Evolutionary conservation across 1,140 invertebrate genomes (phyloP), one percentile per base, ranked within the genome.

Genomic region (Myzus persicae): DNA sequence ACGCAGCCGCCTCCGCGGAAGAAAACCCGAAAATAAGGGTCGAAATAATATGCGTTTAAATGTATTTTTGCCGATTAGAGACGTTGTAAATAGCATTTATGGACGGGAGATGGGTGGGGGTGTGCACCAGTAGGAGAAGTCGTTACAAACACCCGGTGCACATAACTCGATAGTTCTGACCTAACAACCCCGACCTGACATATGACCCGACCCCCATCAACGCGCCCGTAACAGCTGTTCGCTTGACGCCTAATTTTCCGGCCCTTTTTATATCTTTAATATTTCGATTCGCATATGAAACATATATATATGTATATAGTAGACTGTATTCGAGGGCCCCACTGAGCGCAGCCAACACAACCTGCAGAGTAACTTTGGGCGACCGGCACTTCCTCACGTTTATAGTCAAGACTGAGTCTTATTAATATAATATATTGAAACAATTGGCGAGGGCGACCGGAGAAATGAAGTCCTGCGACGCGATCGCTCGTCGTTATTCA

Each of bases 111-210:
- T 46, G n/a, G n/a, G 20, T 26, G 46, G 46, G 36, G 22, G 36
- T 22, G n/a, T 89, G 88, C 88, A 90, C 89, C 89, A 90, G 89
- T 90, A 90, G 89, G 89, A 90, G 89, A 90, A 90, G 89, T 90
- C 89, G 89, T 90, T 90, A 90, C 89, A 90, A 90, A 90, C 89
- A 90, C 89, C 89, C 89, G 89, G 89, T 90, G 89, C 51, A 67
- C 89, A 90, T 90, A 90, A 90, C 89, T 90, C 89, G 89, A 90
- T 90, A 90, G 89, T 90, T 90, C 89, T 90, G 89, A 90, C 89
- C 89, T 90, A 90, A 90, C 89, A 90, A 90, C 89, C 89, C 89
- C 89, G 89, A 90, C 89, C 89, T 67, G 89, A 90, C 89, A 90
- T 90, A 90, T 90, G 89, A 90, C 89, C 89, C 89, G 89, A 90